phyloP scores from a whole-genome alignment of 2,113 vertebrate species.

The Sphaerodactylus townsendi region DNA sequence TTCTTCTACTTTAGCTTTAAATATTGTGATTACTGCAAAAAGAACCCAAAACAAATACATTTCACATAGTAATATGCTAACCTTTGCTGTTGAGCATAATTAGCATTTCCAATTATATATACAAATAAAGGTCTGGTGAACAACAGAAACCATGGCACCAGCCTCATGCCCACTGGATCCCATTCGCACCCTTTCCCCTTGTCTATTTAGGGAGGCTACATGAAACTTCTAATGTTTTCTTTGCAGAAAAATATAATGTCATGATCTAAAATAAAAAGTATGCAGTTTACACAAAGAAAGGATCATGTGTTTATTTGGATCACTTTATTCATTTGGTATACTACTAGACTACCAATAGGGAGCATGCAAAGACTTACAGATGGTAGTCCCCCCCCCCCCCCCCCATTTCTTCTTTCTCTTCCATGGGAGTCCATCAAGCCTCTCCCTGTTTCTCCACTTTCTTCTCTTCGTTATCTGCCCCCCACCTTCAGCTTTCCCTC shows the following conservation, averaged over 20 bases:
- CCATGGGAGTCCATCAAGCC: no score
- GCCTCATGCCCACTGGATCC: background rate
- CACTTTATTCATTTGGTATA: background rate
- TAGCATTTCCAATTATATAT: constrained; percentile 8
- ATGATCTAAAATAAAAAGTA: background rate
- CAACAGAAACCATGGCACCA: background rate
- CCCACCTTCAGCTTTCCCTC: no score
- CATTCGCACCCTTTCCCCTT: background rate
- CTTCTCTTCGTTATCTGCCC: no score
- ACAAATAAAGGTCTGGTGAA: background rate
- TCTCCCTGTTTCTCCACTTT: no score
- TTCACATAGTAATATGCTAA: constrained; percentile 61
- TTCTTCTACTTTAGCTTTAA: constrained; percentile 97
- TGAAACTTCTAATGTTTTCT: background rate
- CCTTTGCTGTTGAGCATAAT: constrained; percentile 19
- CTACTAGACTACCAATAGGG: no score
- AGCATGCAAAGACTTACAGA: no score
- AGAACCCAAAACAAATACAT: constrained; percentile 54
- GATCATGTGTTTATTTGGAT: background rate
- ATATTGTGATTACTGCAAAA: constrained; percentile 95
- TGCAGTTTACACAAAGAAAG: background rate
- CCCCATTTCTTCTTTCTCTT: no score
- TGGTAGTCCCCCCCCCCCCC: no score
- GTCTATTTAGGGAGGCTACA: background rate
- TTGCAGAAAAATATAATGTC: background rate